These are phyloP conservation scores for Eospalax fontanierii DNA, from an alignment of 2,797 vertebrate genomes.

Conservation along the genomic window DNA sequence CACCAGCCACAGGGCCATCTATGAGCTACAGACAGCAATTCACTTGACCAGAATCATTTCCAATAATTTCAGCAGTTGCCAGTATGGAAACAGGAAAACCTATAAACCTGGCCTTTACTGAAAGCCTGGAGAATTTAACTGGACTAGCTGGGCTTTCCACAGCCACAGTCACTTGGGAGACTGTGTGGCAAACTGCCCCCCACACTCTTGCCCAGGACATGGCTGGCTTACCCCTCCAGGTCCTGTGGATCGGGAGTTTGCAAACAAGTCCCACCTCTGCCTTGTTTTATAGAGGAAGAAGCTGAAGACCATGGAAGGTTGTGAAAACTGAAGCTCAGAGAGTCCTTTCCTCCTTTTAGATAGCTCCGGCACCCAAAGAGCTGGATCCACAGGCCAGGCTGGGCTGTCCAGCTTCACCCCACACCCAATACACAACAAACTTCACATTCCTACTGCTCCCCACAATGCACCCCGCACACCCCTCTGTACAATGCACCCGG, in stretches of 20 bases:
- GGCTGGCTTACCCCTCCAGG: background rate
- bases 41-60: background rate
- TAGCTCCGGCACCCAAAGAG: background rate
- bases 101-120: conserved; percentile 18
- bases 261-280: background rate
- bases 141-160: rapidly evolving
- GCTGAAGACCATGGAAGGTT: background rate
- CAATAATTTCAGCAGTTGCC: background rate
- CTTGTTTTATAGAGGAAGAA: background rate
- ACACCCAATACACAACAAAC: background rate
- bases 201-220: background rate
- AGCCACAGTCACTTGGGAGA: background rate
- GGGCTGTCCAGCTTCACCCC: background rate
- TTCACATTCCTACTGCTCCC: no score
- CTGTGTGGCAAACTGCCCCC: no score
- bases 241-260: background rate
- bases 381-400: background rate
- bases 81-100: background rate
- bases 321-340: background rate
- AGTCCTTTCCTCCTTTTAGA: background rate
- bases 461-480: no score
- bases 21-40: background rate
- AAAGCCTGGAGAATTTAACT: background rate
- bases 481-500: no score
- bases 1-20: background rate